Percentiles rank a stretch among this genome's conserved stretches.
Evolutionary conservation across 2,888 invertebrate species (phyloP).

Genomic region (Nemapogon koenigi): DNA sequence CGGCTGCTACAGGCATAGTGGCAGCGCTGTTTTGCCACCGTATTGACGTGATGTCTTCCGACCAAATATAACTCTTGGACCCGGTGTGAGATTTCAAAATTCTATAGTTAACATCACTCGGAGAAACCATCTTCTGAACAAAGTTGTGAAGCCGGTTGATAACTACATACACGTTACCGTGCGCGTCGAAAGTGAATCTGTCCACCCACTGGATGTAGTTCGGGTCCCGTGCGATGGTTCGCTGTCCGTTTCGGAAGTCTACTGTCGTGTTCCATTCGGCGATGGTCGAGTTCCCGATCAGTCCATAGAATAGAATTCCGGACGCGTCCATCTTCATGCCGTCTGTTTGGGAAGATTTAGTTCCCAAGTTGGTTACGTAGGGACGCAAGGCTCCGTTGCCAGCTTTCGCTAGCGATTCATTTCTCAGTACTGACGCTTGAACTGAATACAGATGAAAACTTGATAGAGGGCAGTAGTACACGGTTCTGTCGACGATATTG

Average conservation of each 20-base stretch:
- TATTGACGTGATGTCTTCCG: slow-evolving; percentile 32
- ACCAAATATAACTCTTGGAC: slow-evolving; percentile 69
- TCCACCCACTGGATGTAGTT: slow-evolving; percentile 77
- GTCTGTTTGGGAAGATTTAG: slow-evolving; percentile 72
- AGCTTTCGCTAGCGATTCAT: slow-evolving; percentile 45
- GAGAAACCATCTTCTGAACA: slow-evolving; percentile 65
- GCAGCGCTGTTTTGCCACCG: slow-evolving; percentile 27
- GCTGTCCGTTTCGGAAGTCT: slow-evolving; percentile 65
- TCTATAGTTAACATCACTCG: slow-evolving; percentile 70
- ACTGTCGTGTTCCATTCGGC: slow-evolving; percentile 72
- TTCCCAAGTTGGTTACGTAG: slow-evolving; percentile 65
- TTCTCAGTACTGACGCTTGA: slow-evolving; percentile 66
- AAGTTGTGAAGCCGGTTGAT: slow-evolving; percentile 74
- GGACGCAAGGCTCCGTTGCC: slow-evolving; percentile 37
- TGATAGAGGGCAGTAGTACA: slow-evolving; percentile 74
- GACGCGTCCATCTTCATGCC: slow-evolving; percentile 78
- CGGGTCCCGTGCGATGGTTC: slow-evolving; percentile 70
- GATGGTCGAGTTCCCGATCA: slow-evolving; percentile 72
- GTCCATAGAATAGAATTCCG: slow-evolving; percentile 73
- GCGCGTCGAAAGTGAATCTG: slow-evolving; percentile 71
- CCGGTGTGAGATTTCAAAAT: slow-evolving; percentile 68
- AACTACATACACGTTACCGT: slow-evolving; percentile 70
- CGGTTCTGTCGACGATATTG: slow-evolving; percentile 47
- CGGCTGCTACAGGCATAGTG: slow-evolving; percentile 28
- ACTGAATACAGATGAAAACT: slow-evolving; percentile 72